A percentile compares a stretch with the other conserved stretches of the same genome.
Evolutionary conservation across 2,113 vertebrate species (phyloP).

Genomic region (Columba livia): DNA sequence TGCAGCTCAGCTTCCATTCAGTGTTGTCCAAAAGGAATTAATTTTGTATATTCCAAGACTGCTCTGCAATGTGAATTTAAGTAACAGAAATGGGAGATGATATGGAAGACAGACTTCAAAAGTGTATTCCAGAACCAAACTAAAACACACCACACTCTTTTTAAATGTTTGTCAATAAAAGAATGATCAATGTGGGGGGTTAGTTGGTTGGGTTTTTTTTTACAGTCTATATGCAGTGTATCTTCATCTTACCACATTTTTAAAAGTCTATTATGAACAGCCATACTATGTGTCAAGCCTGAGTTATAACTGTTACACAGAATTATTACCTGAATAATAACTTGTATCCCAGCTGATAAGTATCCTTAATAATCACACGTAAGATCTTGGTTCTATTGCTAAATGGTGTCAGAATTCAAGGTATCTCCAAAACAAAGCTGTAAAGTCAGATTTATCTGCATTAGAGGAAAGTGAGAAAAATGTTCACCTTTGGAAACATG

Average conservation of each 20-base stretch:
- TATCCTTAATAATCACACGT: neutral
- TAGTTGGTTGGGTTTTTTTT: neutral
- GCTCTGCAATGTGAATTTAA: neutral
- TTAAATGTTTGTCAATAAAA: neutral
- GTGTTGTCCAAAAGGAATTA: neutral
- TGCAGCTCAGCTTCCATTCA: neutral
- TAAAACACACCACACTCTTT: neutral
- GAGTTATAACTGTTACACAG: neutral
- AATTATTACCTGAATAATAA: neutral
- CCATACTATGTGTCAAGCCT: neutral
- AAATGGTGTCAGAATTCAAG: neutral
- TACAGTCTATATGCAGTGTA: neutral
- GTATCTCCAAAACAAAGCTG: neutral
- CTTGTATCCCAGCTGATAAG: neutral
- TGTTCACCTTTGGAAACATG: neutral
- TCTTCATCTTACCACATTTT: neutral
- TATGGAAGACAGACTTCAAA: neutral
- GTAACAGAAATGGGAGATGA: neutral
- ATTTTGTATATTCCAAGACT: neutral
- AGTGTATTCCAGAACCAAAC: neutral
- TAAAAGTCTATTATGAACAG: neutral
- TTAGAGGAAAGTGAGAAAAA: neutral
- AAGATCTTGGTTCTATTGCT: neutral
- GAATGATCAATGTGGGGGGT: fast-evolving
- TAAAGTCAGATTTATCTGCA: neutral